Percentiles rank a stretch among this genome's conserved stretches.
These are phyloP conservation scores for Eilema depressum DNA, from an alignment of 2,888 invertebrate genomes.

Conservation along the genomic window DNA sequence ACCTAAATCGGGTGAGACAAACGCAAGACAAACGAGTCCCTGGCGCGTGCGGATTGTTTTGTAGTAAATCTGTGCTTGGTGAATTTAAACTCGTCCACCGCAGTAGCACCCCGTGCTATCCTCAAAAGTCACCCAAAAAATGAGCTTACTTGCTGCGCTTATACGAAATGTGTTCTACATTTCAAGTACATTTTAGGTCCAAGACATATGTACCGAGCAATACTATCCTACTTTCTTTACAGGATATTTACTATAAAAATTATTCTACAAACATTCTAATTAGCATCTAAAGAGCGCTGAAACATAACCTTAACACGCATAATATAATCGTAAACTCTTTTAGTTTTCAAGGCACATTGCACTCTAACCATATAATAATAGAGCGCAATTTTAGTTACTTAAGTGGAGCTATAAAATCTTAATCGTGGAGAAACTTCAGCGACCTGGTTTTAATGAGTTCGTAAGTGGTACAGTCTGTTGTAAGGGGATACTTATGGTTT, in stretches of 20 bases:
- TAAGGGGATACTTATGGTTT: constrained; percentile 23
- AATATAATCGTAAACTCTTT: constrained; percentile 2
- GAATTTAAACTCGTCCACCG: too few relatives aligned
- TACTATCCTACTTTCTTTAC: neutral
- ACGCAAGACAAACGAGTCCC: too few relatives aligned
- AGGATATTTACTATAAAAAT: neutral
- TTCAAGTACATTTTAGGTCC: too few relatives aligned
- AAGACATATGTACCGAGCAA: too few relatives aligned
- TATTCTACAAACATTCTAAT: constrained; percentile 6
- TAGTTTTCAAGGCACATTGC: neutral
- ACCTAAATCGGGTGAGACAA: too few relatives aligned
- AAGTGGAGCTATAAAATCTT: constrained; percentile 4
- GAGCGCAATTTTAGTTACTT: constrained; percentile 9
- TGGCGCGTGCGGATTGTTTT: too few relatives aligned
- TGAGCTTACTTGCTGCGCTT: too few relatives aligned
- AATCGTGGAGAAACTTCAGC: constrained; percentile 49
- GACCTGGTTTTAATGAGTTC: constrained; percentile 41
- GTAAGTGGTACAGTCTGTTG: constrained; percentile 38
- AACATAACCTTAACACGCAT: constrained; percentile 9
- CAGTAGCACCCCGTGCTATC: too few relatives aligned
- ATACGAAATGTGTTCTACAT: too few relatives aligned
- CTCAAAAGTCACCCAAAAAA: too few relatives aligned
- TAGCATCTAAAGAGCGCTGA: constrained; percentile 16
- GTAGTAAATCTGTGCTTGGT: too few relatives aligned
- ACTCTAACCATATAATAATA: neutral